Conservation (phyloP, 2,113 vertebrate genomes). For the Gobio gobio region DNA sequence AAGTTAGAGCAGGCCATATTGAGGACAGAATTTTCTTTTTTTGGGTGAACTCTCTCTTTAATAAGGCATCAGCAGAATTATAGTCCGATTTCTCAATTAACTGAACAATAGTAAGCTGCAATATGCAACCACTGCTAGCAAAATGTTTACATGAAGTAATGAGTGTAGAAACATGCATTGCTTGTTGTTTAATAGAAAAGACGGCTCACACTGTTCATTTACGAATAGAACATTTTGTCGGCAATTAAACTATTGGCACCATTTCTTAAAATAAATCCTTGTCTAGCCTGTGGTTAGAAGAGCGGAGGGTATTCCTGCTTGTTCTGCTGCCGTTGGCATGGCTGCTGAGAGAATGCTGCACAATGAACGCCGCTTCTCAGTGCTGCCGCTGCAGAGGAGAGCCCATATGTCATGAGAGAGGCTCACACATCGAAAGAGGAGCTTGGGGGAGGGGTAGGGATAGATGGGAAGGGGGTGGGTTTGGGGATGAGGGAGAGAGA, state of each 20-base stretch:
- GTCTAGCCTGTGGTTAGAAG: slow-evolving; percentile 33
- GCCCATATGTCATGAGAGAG: slow-evolving; percentile 66
- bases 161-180: neutral
- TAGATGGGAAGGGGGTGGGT: slow-evolving; percentile 41
- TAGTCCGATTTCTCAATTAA: neutral
- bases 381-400: slow-evolving; percentile 65
- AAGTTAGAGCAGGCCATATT: neutral
- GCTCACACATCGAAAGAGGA: slow-evolving; percentile 54
- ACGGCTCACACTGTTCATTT: neutral
- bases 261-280: slow-evolving; percentile 40
- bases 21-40: neutral
- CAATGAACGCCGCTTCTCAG: slow-evolving; percentile 57
- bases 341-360: slow-evolving; percentile 50
- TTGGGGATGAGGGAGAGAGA: slow-evolving; percentile 2
- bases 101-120: neutral
- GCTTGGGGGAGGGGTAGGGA: slow-evolving; percentile 52
- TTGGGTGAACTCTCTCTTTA: neutral
- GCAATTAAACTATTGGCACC: slow-evolving; percentile 40
- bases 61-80: neutral
- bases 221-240: slow-evolving; percentile 26
- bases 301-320: slow-evolving; percentile 43
- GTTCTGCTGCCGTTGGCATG: slow-evolving; percentile 54
- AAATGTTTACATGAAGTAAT: neutral
- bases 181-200: slow-evolving; percentile 23
- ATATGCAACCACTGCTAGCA: neutral